phyloP scores from a whole-genome alignment of 2,797 vertebrate genomes.

The Malurus leucopterus region DNA sequence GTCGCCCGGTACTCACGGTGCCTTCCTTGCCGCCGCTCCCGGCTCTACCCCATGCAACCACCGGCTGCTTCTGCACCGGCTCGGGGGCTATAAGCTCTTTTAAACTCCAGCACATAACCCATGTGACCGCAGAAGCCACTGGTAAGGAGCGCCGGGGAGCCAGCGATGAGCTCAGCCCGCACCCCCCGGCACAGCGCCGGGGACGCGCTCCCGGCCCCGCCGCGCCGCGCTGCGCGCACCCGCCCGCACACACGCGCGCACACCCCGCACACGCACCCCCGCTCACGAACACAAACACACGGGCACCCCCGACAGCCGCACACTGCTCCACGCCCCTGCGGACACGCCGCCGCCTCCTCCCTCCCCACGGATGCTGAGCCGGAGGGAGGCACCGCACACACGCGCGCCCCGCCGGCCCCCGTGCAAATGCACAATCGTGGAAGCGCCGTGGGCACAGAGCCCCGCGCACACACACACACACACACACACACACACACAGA shows the following conservation, averaged over 20 bases:
- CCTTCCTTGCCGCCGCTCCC: neutral
- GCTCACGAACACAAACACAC: neutral
- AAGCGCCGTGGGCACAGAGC: neutral
- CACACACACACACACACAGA: neutral
- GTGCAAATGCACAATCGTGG: neutral
- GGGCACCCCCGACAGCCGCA: neutral
- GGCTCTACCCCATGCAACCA: constrained; percentile 54
- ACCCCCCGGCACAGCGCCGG: constrained; percentile 50
- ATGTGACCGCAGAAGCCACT: constrained; percentile 84
- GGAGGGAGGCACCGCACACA: neutral
- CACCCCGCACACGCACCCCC: neutral
- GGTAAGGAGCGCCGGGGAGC: constrained; percentile 59
- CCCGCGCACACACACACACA: rapidly evolving
- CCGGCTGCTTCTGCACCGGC: constrained; percentile 68
- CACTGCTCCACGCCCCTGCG: neutral
- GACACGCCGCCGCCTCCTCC: neutral
- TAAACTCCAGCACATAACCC: constrained; percentile 79
- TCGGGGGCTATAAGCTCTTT: constrained; percentile 67
- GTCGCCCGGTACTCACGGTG: constrained; percentile 28
- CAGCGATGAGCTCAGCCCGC: constrained; percentile 61
- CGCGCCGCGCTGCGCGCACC: constrained; percentile 29
- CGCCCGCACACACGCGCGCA: neutral
- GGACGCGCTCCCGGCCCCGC: constrained; percentile 43
- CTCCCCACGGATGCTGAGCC: neutral
- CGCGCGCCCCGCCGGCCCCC: neutral